Conservation (phyloP, 2,797 vertebrate species). For the Neomorphus geoffroyi region DNA sequence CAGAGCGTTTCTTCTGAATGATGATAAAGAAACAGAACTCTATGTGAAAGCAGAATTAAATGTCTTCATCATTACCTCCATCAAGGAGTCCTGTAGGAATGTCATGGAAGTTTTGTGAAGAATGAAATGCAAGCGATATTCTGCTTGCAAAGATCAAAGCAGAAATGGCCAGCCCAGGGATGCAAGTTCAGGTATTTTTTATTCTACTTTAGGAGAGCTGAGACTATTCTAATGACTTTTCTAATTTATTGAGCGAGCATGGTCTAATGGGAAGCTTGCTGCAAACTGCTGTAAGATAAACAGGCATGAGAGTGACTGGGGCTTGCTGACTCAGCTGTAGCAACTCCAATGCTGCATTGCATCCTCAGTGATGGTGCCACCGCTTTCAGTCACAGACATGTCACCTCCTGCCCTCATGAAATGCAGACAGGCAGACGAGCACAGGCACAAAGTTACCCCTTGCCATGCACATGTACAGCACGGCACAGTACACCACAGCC, state of each 20-base stretch:
- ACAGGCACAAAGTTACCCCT: accelerated
- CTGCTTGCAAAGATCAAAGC: not conserved
- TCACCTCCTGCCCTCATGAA: not conserved
- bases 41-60: not conserved
- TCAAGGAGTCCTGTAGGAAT: not conserved
- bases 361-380: not conserved
- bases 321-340: not conserved
- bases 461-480: accelerated
- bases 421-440: not conserved
- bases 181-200: not conserved
- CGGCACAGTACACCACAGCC: too few relatives aligned
- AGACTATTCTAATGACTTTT: not conserved
- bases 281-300: not conserved
- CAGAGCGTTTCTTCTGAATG: not conserved
- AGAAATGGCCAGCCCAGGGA: not conserved
- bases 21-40: not conserved
- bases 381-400: accelerated
- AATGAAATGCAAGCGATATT: accelerated
- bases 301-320: not conserved
- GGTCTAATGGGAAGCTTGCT: not conserved
- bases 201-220: not conserved
- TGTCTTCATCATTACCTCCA: not conserved
- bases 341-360: not conserved
- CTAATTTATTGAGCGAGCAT: accelerated
- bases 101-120: not conserved